Conservation (phyloP, 2,797 vertebrate genomes). For the Sciurus vulgaris region DNA sequence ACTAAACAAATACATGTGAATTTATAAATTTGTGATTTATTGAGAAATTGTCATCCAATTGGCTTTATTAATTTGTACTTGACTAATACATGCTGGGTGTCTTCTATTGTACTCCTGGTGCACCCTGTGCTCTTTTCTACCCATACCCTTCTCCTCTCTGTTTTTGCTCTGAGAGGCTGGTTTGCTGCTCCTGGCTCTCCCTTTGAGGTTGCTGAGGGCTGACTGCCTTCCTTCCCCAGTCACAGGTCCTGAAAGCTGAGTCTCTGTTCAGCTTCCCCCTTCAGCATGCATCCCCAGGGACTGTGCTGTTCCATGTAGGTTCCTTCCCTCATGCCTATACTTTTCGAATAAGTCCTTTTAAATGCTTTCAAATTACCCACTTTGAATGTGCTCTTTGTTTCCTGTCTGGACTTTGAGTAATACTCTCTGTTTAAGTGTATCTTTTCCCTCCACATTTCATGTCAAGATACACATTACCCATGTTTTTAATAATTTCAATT, state of each 20-base stretch:
- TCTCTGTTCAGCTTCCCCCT: background rate
- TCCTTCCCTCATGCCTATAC: background rate
- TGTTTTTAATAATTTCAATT: conserved; percentile 71
- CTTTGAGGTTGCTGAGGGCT: background rate
- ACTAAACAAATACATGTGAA: background rate
- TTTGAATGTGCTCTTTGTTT: conserved; percentile 41
- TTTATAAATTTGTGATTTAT: background rate
- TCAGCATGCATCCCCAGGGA: background rate
- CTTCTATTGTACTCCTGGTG: background rate
- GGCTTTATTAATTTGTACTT: background rate
- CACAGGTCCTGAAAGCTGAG: background rate
- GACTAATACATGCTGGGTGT: background rate
- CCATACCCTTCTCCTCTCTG: background rate
- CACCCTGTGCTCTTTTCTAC: background rate
- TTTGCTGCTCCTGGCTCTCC: background rate
- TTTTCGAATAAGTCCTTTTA: background rate
- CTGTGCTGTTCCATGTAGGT: background rate
- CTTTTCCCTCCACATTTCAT: conserved; percentile 59
- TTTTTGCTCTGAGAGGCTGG: background rate
- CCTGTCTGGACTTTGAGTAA: conserved; percentile 64
- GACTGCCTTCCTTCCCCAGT: background rate
- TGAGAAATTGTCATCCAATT: background rate
- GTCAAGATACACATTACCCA: conserved; percentile 67
- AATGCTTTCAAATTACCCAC: background rate
- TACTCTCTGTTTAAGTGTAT: background rate